Conservation (phyloP, 2,888 invertebrate species). For the Ectemnius lituratus region DNA sequence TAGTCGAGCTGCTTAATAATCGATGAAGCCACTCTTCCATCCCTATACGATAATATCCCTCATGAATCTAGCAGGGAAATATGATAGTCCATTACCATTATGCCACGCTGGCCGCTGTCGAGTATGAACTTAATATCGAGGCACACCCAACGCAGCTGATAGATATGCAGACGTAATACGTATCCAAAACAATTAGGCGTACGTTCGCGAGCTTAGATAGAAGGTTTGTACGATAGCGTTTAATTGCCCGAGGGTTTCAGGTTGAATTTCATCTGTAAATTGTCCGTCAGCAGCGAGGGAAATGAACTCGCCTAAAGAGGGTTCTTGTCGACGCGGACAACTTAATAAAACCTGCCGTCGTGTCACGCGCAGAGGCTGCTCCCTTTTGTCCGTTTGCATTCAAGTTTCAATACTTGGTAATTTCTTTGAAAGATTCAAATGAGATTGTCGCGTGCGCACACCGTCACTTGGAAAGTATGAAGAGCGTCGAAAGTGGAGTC, state of each 20-base stretch:
- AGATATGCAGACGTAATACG: too few species aligned
- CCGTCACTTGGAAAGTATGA: constrained; percentile 29
- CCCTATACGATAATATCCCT: constrained; percentile 24
- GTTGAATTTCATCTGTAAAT: constrained; percentile 23
- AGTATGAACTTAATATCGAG: too few species aligned
- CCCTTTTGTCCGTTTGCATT: constrained; percentile 37
- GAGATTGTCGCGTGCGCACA: constrained; percentile 3
- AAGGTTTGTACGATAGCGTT: neutral
- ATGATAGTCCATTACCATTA: constrained; percentile 14
- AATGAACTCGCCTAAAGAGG: constrained; percentile 43
- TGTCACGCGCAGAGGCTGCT: constrained; percentile 54
- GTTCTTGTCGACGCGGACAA: constrained; percentile 44
- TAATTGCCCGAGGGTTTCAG: constrained; percentile 18
- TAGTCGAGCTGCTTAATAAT: constrained; percentile 46
- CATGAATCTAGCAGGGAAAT: constrained; percentile 31
- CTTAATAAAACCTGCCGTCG: constrained; percentile 58
- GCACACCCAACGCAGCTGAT: too few species aligned
- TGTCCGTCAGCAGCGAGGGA: constrained; percentile 46
- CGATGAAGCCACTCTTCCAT: constrained; percentile 27
- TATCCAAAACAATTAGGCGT: too few species aligned
- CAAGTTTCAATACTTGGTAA: constrained; percentile 28
- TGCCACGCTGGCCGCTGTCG: too few species aligned
- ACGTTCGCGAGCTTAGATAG: too few species aligned
- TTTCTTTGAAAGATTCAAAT: constrained; percentile 25
- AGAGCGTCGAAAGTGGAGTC: neutral